Evolutionary conservation across 2,797 vertebrate genomes (phyloP).

Genomic region (Sandelia bainsii): DNA sequence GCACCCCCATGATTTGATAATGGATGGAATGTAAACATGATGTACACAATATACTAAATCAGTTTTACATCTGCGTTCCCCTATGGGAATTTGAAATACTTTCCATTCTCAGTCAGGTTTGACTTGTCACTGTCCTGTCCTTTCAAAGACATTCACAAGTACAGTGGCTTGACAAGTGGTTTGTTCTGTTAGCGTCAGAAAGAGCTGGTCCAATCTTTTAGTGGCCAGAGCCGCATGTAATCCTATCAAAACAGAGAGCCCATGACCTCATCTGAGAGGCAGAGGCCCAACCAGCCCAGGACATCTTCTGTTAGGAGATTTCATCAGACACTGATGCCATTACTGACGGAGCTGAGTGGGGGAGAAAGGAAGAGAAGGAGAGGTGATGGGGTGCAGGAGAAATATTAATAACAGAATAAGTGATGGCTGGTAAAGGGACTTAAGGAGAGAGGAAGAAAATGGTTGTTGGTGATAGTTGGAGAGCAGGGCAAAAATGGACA

Average conservation of each 20-base stretch:
- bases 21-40: not conserved
- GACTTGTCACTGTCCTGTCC: constrained; percentile 52
- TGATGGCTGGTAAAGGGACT: constrained; percentile 13
- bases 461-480: not conserved
- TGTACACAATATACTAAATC: not conserved
- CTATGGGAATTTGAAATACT: constrained; percentile 20
- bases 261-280: constrained; percentile 81
- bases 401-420: constrained; percentile 16
- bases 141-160: constrained; percentile 60
- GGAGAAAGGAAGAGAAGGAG: constrained; percentile 12
- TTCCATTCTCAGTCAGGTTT: constrained; percentile 54
- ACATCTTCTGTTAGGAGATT: constrained; percentile 81
- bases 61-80: not conserved
- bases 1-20: too few relatives aligned
- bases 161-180: constrained; percentile 47
- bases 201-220: constrained; percentile 82
- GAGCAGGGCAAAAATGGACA: not conserved
- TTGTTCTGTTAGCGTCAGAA: constrained; percentile 74
- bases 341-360: constrained; percentile 64
- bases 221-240: constrained; percentile 82
- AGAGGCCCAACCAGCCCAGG: constrained; percentile 61
- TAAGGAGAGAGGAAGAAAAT: constrained; percentile 5
- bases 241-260: constrained; percentile 82
- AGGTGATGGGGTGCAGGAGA: constrained; percentile 9
- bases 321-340: constrained; percentile 82